Base-by-base conservation (phyloP, 2,888 invertebrate genomes). In the Catocala sponsa region DNA sequence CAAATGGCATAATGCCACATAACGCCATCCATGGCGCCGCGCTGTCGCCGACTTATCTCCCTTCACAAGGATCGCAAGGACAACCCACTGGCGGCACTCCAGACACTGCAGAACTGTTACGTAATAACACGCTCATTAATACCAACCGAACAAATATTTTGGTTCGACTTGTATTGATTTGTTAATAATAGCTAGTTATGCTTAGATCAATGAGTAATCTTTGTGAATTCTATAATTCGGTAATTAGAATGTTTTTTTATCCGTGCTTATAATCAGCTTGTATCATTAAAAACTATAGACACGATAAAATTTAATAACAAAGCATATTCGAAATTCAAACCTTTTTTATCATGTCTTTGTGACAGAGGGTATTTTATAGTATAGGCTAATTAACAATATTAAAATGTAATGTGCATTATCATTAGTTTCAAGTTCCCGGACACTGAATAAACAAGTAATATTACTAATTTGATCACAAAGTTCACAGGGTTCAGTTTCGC, bases 31-130 rank as follows among this genome's bases (percentile, higher is more conserved):
- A 57, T 71, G 86, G 86, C 88, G 87, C 84, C 87, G 77, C 70
- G 76, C 72, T 70, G 87, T 83, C 86, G 85, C 78, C 80, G 63
- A 59, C 72, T 70, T 74, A 78, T 84, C 83, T 78, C 70, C 60
- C 57, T 58, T 59, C 63, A 56, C 63, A 71, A 84, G 85, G 85
- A 83, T 70, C 65, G 59, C 79, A 85, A 88, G 85, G 87, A 87
- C 86, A 66, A 65, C 33, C 55, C 60, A 76, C 83, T 86, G 87
- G 85, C 85, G 76, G 65, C 77, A 63, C 74, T 86, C 87, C 85
- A 88, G 84, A 74, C 72, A 77, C 81, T 85, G 82, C 85, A 82
- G 82, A 84, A 76, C 64, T 70, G 68, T 87, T 84, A 81, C 83
- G 73, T 82, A 82, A 86, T 61, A 66, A 60, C 57, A 66, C 65